A percentile compares a stretch with the other conserved stretches of the same genome.
Conservation (phyloP, 2,113 vertebrate genomes). For the Procavia capensis region DNA sequence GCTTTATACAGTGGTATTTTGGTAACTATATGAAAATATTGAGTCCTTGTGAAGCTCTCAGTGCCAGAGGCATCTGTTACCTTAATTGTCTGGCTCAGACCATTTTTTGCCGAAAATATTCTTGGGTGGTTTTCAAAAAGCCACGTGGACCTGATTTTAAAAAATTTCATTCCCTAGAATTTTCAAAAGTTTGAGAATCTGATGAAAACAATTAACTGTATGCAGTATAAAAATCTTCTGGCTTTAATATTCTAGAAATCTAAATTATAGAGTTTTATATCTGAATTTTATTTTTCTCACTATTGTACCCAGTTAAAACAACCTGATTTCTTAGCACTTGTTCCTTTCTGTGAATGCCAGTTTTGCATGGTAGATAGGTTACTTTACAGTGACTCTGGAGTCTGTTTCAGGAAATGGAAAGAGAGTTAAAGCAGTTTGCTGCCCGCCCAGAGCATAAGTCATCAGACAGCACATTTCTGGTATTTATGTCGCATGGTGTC, state of each 20-base stretch:
- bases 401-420: constrained; percentile 85
- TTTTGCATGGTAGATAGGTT: not conserved
- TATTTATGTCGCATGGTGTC: constrained; percentile 92
- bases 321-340: not conserved
- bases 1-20: not conserved
- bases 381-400: not conserved
- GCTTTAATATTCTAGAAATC: not conserved
- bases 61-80: not conserved
- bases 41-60: not conserved
- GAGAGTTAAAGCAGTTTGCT: constrained; percentile 83
- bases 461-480: constrained; percentile 91
- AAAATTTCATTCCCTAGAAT: not conserved
- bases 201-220: not conserved
- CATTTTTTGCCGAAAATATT: not conserved
- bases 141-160: not conserved
- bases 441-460: constrained; percentile 80
- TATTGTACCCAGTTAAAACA: not conserved
- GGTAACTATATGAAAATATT: not conserved
- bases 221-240: not conserved
- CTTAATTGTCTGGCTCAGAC: not conserved
- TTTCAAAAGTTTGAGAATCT: not conserved
- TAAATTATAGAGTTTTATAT: not conserved
- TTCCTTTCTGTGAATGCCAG: not conserved
- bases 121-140: not conserved
- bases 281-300: not conserved